Base-by-base conservation (phyloP, 2,113 vertebrate genomes). In the Datnioides undecimradiatus region DNA sequence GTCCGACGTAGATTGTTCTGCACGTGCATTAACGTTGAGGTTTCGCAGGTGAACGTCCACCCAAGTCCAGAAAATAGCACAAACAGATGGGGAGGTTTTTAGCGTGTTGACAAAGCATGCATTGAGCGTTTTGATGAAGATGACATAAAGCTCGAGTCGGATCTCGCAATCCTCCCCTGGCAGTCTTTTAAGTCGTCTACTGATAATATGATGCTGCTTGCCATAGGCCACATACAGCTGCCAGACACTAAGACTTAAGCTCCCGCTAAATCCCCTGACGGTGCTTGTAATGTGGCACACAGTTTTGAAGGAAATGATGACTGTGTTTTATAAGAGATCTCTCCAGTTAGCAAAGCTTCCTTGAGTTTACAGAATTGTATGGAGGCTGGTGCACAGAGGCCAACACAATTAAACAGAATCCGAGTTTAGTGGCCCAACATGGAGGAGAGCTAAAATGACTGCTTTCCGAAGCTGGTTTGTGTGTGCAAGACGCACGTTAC, bases 161-260 rank as follows among this genome's bases (percentile, higher is more conserved):
- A 88, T 86, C 87, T 88, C 65, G 46, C 76, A 72, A 68, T 83
- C 75, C 36, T 85, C 49, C 73, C 85, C 81, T 68, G 79, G 76
- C 76, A 79, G 83, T 82, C 73, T 75, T 64, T 43, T 67, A 70
- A 77, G 62, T 87, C 83, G 68, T 79, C 59, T 52, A 17, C 82
- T 81, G 86, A 87, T 83, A 67, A 79, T 67, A 19, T 65, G 85
- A 76, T 85, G 82, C 84, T 73, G 72, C 73, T 80, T 83, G 84
- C 87, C 86, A 87, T 84, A 75, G 90, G 80, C 80, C 84, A 83
- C 84, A 83, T 84, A 66, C 73, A 83, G 85, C 76, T 89, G 88
- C 87, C 81, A 89, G 79, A 87, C 86, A 80, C 79, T 81, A 76
- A 83, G 86, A 80, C 86, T 79, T 81, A 87, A 91, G 84, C 87